Conservation (phyloP, 2,113 vertebrate genomes). For the Hippocampus guttulatus region DNA sequence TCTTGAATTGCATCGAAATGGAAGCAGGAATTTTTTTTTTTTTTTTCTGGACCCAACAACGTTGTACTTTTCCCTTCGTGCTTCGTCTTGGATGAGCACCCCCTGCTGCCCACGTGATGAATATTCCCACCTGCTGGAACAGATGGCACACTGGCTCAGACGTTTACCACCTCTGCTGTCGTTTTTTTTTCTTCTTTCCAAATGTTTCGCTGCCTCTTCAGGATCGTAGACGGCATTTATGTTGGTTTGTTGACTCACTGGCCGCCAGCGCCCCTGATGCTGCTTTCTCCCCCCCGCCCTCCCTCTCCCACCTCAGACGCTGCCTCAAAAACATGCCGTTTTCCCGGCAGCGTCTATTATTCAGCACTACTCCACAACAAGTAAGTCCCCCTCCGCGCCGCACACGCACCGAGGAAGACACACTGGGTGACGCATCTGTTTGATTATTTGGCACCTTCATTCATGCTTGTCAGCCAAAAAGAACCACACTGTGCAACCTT, state of each 20-base stretch:
- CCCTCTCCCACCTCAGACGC: background rate
- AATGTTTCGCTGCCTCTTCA: constrained; percentile 15
- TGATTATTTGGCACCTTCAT: background rate
- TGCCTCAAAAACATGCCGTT: background rate
- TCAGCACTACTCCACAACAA: background rate
- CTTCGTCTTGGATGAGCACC: constrained; percentile 13
- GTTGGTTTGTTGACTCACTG: constrained; percentile 26
- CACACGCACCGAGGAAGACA: background rate
- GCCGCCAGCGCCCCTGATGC: background rate
- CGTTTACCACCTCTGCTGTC: constrained; percentile 19
- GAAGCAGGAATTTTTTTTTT: too few relatives aligned
- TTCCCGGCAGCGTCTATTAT: constrained; percentile 2
- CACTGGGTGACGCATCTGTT: background rate
- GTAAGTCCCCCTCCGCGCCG: background rate
- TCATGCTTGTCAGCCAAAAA: background rate
- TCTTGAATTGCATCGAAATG: background rate
- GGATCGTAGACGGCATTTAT: constrained; percentile 23
- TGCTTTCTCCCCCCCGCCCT: background rate
- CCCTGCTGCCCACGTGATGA: constrained; percentile 31
- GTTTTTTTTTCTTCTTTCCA: constrained; percentile 12
- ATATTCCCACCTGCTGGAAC: constrained; percentile 17
- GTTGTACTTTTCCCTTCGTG: constrained; percentile 5
- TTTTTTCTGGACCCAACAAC: background rate
- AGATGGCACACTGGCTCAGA: constrained; percentile 30
- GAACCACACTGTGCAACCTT: background rate